phyloP scores from a whole-genome alignment of 2,113 vertebrate genomes.

The Hippocampus mohnikei region DNA sequence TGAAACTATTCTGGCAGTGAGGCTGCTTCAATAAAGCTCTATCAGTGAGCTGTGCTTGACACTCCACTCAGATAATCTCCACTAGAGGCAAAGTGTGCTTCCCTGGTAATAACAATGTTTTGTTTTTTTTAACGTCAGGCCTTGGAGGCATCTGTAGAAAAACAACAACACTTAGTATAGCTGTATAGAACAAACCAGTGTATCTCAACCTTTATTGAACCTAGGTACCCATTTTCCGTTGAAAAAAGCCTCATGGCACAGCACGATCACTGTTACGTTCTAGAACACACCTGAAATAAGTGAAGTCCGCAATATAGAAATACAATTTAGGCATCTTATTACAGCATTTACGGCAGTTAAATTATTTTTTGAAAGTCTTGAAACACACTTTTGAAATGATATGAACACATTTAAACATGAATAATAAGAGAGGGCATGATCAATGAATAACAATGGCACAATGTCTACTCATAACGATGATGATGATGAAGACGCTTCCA shows the following conservation, averaged over 20 bases:
- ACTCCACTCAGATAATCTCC: not conserved
- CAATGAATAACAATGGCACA: too few relatives aligned
- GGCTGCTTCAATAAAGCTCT: not conserved
- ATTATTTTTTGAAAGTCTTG: too few relatives aligned
- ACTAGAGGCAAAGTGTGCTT: not conserved
- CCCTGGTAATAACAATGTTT: not conserved
- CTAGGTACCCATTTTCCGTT: not conserved
- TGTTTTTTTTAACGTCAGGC: not conserved
- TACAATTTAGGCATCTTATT: too few relatives aligned
- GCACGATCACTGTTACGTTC: too few relatives aligned
- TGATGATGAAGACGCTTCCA: too few relatives aligned
- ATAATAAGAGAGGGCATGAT: too few relatives aligned
- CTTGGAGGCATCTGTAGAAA: not conserved
- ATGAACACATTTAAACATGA: too few relatives aligned
- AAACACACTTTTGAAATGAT: too few relatives aligned
- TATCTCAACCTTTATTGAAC: not conserved
- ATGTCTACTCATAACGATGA: too few relatives aligned
- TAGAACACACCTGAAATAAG: too few relatives aligned
- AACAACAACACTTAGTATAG: not conserved
- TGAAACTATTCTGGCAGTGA: not conserved
- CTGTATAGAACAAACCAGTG: not conserved
- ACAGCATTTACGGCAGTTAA: too few relatives aligned
- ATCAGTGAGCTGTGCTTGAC: not conserved
- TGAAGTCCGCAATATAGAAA: too few relatives aligned
- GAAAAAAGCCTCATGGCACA: not conserved